Conservation (phyloP, 2,888 invertebrate species). For the Dioctria rufipes region DNA sequence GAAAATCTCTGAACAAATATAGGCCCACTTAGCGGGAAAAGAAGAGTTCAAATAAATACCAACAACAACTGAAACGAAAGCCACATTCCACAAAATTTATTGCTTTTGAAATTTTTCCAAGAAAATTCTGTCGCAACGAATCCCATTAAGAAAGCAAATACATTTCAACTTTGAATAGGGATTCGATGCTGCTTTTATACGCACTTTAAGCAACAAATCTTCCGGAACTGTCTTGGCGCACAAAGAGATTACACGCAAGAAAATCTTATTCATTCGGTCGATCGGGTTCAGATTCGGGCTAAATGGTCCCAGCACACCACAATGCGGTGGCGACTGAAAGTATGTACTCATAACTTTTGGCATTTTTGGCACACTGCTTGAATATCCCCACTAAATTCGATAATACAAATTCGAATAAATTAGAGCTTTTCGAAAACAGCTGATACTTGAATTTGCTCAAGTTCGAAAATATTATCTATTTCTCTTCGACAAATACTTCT, state of each 20-base stretch:
- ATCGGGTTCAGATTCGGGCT: not conserved
- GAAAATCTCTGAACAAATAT: not conserved
- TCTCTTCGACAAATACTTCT: not conserved
- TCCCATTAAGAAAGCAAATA: slow-evolving; percentile 32
- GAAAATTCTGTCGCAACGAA: slow-evolving; percentile 29
- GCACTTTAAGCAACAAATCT: slow-evolving; percentile 45
- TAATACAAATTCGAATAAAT: not conserved
- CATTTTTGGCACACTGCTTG: slow-evolving; percentile 39
- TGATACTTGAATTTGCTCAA: not conserved
- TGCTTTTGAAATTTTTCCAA: slow-evolving; percentile 32
- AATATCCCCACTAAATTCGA: too few species aligned
- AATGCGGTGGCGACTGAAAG: not conserved
- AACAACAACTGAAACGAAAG: slow-evolving; percentile 16
- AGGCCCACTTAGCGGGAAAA: slow-evolving; percentile 14
- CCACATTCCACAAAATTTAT: slow-evolving; percentile 37
- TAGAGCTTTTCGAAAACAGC: slow-evolving; percentile 27
- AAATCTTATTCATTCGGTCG: too few species aligned
- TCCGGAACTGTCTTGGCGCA: slow-evolving; percentile 25
- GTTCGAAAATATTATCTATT: not conserved
- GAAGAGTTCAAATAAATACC: not conserved
- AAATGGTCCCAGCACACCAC: not conserved
- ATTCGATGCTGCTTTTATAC: slow-evolving; percentile 25
- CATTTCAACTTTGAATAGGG: slow-evolving; percentile 27
- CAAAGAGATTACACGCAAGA: not conserved
- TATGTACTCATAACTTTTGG: not conserved